Conservation (phyloP, 2,888 invertebrate species). For the Acleris holmiana region DNA sequence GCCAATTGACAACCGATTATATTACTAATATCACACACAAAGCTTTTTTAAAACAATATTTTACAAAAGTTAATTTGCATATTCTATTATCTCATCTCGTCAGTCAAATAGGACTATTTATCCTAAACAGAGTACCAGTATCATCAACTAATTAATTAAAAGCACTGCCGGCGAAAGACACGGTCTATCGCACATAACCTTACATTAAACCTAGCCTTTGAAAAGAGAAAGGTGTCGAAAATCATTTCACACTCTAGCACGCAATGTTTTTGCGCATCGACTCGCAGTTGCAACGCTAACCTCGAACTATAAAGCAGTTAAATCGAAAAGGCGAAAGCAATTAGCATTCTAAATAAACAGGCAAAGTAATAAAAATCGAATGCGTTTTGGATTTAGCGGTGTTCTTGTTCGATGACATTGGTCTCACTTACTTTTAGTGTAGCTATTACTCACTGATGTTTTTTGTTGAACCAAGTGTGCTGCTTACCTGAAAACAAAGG, state of each 20-base stretch:
- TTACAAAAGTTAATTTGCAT: too few relatives aligned
- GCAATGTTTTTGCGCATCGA: constrained; percentile 29
- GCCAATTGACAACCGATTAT: too few relatives aligned
- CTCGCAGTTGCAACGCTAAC: neutral
- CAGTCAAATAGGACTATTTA: too few relatives aligned
- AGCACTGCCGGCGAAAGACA: neutral
- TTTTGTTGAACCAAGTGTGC: constrained; percentile 8
- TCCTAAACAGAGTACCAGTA: too few relatives aligned
- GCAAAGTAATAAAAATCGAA: too few relatives aligned
- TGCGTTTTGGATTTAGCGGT: too few relatives aligned
- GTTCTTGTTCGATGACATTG: too few relatives aligned
- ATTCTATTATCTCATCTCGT: too few relatives aligned
- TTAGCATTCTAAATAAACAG: constrained; percentile 8
- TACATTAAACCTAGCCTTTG: constrained; percentile 24
- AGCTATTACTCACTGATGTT: constrained; percentile 8
- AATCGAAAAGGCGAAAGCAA: neutral
- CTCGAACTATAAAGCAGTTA: too few relatives aligned
- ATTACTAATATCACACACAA: too few relatives aligned
- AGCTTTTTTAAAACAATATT: too few relatives aligned
- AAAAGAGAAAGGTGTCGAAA: constrained; percentile 38
- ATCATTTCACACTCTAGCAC: constrained; percentile 29
- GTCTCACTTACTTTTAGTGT: constrained; percentile 1
- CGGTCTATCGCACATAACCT: neutral
- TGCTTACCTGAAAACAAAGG: constrained; percentile 31
- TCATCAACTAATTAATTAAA: neutral